Conservation (phyloP, 1,140 invertebrate species). For the Tribolium castaneum region DNA sequence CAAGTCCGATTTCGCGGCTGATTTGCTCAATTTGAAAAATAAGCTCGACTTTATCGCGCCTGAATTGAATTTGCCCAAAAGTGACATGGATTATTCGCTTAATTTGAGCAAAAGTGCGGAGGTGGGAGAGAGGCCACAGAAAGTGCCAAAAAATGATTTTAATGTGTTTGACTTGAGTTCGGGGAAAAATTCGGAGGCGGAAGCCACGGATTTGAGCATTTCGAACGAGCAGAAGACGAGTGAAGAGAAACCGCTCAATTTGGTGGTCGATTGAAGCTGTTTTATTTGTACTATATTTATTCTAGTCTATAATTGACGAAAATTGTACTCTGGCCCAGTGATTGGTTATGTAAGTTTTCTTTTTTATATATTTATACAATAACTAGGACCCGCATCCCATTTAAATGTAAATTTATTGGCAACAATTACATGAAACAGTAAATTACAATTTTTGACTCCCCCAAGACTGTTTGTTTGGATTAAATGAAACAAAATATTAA, state of each 20-base stretch:
- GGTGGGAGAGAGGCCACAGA: constrained; percentile 47
- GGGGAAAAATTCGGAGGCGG: constrained; percentile 41
- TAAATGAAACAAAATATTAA: not conserved
- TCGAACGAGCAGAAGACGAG: constrained; percentile 33
- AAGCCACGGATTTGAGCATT: constrained; percentile 48
- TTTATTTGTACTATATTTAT: not conserved
- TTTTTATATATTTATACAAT: too few relatives aligned
- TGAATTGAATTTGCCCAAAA: constrained; percentile 65
- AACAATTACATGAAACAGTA: too few relatives aligned
- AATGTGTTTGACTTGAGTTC: constrained; percentile 55
- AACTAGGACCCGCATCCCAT: too few relatives aligned
- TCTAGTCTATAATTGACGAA: too few relatives aligned
- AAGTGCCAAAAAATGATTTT: constrained; percentile 54
- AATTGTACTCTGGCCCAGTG: too few relatives aligned
- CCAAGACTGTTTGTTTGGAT: too few relatives aligned
- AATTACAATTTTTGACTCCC: too few relatives aligned
- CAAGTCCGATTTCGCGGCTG: constrained; percentile 59
- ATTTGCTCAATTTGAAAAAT: constrained; percentile 58
- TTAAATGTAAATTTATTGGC: too few relatives aligned
- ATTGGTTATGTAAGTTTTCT: too few relatives aligned
- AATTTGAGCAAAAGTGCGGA: constrained; percentile 55
- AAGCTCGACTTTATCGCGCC: constrained; percentile 63
- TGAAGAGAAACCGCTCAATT: constrained; percentile 53
- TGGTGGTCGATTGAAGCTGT: constrained; percentile 47
- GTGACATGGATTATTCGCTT: constrained; percentile 58